Evolutionary conservation across 2,113 vertebrate genomes (phyloP).

Genomic region (Phalacrocorax aristotelis): DNA sequence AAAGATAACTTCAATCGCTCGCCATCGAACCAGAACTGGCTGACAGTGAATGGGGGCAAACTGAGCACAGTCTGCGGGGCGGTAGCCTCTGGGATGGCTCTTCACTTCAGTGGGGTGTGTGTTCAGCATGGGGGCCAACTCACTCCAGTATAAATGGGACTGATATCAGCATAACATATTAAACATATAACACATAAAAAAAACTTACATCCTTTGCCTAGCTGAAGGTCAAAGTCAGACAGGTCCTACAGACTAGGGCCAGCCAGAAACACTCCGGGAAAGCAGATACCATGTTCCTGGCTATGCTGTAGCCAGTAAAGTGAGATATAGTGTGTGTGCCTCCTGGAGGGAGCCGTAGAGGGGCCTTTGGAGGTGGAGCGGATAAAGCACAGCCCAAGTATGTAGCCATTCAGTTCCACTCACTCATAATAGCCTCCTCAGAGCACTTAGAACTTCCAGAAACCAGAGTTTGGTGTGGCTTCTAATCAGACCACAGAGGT

Average conservation of each 20-base stretch:
- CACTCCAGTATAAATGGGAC: too few species aligned
- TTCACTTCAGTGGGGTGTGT: slow-evolving; percentile 95
- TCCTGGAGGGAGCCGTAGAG: not conserved
- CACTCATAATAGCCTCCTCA: not conserved
- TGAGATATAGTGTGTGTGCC: not conserved
- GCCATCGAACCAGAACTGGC: slow-evolving; percentile 91
- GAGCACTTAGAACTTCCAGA: not conserved
- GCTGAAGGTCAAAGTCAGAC: not conserved
- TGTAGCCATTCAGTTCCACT: not conserved
- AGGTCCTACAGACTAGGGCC: not conserved
- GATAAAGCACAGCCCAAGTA: not conserved
- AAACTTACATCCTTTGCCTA: not conserved
- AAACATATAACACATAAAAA: not conserved
- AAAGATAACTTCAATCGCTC: slow-evolving; percentile 97
- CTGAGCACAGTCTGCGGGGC: slow-evolving; percentile 93
- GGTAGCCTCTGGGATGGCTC: slow-evolving; percentile 93
- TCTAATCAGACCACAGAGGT: not conserved
- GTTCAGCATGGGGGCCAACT: not conserved
- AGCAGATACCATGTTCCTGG: not conserved
- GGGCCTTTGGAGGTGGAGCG: not conserved
- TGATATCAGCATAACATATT: not conserved
- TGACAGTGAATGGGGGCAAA: slow-evolving; percentile 90
- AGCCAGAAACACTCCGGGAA: not conserved
- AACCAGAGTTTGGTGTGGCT: not conserved
- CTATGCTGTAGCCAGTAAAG: not conserved